Evolutionary conservation across 2,797 vertebrate genomes (phyloP).

Genomic region (Tinamus major): DNA sequence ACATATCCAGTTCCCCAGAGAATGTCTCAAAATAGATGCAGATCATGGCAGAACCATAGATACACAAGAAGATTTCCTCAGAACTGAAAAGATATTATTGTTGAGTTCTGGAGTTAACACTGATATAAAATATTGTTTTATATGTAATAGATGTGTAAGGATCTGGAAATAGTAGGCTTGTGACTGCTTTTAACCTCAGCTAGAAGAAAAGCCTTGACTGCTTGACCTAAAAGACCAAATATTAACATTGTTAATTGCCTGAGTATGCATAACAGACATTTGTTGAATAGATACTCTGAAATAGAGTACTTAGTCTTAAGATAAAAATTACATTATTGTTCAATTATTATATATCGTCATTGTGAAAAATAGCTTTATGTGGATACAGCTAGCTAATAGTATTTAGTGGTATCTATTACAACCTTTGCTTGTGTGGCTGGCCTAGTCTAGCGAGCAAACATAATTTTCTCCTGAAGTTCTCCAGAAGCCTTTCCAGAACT

Average conservation of each 20-base stretch:
- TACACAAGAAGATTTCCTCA: not conserved
- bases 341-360: not conserved
- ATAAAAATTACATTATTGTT: not conserved
- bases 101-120: not conserved
- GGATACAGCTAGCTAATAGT: not conserved
- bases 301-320: not conserved
- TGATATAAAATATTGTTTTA: not conserved
- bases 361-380: not conserved
- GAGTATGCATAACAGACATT: not conserved
- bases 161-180: not conserved
- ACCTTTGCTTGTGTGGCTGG: not conserved
- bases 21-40: rapidly evolving
- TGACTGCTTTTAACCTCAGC: not conserved
- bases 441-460: not conserved
- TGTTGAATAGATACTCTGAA: not conserved
- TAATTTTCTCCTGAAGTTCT: not conserved
- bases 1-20: not conserved
- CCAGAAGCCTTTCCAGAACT: not conserved
- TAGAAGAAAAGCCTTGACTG: not conserved
- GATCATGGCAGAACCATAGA: rapidly evolving
- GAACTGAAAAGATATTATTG: not conserved
- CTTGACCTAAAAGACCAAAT: not conserved
- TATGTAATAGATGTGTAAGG: rapidly evolving
- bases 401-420: not conserved
- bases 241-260: not conserved